A percentile compares a stretch with the other conserved stretches of the same genome.
Evolutionary conservation across 2,797 vertebrate genomes (phyloP).

Genomic region (Poecilia picta): DNA sequence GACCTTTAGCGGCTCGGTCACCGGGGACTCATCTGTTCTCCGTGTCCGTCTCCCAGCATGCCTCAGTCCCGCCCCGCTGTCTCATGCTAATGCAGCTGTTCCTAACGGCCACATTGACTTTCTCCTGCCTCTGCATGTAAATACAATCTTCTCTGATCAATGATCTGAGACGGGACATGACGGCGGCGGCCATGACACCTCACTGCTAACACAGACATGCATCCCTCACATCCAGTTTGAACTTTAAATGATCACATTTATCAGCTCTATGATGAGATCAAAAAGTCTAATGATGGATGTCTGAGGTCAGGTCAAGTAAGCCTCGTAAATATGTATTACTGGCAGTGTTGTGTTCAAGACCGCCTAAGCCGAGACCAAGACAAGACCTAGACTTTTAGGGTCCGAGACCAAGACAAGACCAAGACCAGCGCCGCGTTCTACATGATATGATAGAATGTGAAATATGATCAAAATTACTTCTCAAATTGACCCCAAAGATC

Average conservation of each 20-base stretch:
- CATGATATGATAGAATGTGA: too few species aligned
- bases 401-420: too few species aligned
- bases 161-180: conserved; percentile 43
- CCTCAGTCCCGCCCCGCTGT: conserved; percentile 4
- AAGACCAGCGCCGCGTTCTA: too few species aligned
- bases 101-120: conserved; percentile 70
- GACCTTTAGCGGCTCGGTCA: conserved; percentile 67
- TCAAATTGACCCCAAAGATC: too few species aligned
- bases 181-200: conserved; percentile 14
- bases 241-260: neutral
- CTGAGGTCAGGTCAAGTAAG: neutral
- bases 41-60: conserved; percentile 44
- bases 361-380: too few species aligned
- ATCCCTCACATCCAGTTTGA: neutral
- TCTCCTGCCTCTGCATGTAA: conserved; percentile 69
- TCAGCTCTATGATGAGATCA: neutral
- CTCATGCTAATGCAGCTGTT: conserved; percentile 72
- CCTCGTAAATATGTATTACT: neutral
- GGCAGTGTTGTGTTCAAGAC: too few species aligned
- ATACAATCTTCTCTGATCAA: conserved; percentile 65
- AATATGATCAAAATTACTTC: too few species aligned
- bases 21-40: conserved; percentile 72
- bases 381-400: too few species aligned
- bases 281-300: neutral
- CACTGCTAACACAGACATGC: neutral